Evolutionary conservation across 35 echinoderm and acorn worm species (phyloP).

Genomic region (Strongylocentrotus purpuratus): DNA sequence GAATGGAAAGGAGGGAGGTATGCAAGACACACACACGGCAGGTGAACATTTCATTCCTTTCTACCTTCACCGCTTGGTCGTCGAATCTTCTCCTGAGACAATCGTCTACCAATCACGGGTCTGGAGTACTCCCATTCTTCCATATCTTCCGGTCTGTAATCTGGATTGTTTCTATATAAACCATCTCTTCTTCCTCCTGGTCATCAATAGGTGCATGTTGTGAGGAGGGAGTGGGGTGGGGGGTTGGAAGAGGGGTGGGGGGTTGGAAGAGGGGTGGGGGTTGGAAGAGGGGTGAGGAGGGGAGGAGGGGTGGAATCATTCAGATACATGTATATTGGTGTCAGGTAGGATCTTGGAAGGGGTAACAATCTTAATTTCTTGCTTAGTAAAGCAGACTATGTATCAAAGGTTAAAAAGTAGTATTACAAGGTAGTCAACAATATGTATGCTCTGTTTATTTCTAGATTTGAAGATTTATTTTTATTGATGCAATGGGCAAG

Average conservation of each 20-base stretch:
- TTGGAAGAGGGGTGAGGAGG: background rate
- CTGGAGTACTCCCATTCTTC: constrained; percentile 3
- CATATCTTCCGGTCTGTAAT: constrained; percentile 33
- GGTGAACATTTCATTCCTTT: background rate
- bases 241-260: background rate
- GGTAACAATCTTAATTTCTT: background rate
- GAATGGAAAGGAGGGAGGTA: background rate
- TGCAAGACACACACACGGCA: background rate
- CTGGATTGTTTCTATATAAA: constrained; percentile 29
- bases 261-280: too few species aligned
- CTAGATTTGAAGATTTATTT: background rate
- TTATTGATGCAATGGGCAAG: background rate
- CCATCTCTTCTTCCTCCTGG: constrained; percentile 42
- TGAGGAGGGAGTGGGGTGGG: background rate
- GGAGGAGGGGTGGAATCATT: background rate
- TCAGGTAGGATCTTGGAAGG: background rate
- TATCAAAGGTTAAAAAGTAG: background rate
- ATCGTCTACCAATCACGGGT: constrained; percentile 26
- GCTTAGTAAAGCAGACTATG: background rate
- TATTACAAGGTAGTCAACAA: background rate
- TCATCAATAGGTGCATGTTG: background rate
- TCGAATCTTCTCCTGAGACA: constrained; percentile 41
- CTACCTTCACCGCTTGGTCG: constrained; percentile 45
- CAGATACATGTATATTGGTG: background rate
- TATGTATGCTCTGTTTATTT: background rate